phyloP scores from a whole-genome alignment of 2,888 invertebrate species.

The Plagiodera versicolora region DNA sequence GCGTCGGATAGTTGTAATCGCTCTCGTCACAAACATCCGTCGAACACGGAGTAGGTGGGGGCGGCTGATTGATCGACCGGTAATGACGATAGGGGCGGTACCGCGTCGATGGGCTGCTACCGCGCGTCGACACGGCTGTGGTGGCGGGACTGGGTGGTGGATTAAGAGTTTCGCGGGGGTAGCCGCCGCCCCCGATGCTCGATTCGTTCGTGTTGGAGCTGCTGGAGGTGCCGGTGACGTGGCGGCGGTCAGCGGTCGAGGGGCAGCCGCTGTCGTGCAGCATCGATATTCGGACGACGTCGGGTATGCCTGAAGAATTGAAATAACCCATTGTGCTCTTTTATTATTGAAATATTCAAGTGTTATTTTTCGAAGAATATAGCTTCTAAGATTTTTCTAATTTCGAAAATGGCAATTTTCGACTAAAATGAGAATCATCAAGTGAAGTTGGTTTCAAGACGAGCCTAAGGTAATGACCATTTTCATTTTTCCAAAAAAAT shows the following conservation, averaged over 20 bases:
- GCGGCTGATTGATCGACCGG: conserved; percentile 76
- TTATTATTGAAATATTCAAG: no score
- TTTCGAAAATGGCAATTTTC: no score
- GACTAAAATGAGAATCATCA: no score
- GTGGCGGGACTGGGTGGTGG: conserved; percentile 90
- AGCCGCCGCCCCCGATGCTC: conserved; percentile 53
- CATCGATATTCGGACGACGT: conserved; percentile 66
- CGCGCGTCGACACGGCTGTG: conserved; percentile 63
- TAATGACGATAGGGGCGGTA: conserved; percentile 57
- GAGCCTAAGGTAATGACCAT: no score
- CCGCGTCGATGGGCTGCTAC: conserved; percentile 60
- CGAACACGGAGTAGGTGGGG: conserved; percentile 93
- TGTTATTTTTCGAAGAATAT: no score
- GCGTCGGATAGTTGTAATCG: conserved; percentile 70
- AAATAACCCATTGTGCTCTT: no score
- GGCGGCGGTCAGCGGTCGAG: conserved; percentile 70
- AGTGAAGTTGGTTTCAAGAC: no score
- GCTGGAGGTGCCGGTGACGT: conserved; percentile 66
- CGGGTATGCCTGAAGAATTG: conserved; percentile 48
- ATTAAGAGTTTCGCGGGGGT: conserved; percentile 85
- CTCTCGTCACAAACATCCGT: conserved; percentile 93
- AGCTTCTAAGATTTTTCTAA: no score
- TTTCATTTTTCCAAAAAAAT: no score
- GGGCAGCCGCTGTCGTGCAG: conserved; percentile 65
- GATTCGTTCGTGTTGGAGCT: conserved; percentile 64